Conservation (phyloP, 2,888 invertebrate species). For the Mactromeris polynyma region DNA sequence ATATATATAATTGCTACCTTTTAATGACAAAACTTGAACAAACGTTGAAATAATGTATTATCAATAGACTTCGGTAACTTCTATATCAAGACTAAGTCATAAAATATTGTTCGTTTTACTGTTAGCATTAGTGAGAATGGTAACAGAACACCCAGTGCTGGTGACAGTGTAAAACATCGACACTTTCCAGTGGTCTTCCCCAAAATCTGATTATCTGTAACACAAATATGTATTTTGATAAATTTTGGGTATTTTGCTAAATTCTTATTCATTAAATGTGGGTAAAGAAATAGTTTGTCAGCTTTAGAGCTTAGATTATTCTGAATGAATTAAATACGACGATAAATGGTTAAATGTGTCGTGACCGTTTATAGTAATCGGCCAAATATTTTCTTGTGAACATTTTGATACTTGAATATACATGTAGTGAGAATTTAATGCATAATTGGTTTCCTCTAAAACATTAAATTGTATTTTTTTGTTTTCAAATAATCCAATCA, state of each 20-base stretch:
- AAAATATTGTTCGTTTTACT: conserved; percentile 7
- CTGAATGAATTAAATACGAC: not conserved
- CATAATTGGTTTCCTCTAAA: too few relatives aligned
- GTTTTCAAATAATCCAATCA: too few relatives aligned
- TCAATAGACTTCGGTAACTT: not conserved
- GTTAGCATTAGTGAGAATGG: not conserved
- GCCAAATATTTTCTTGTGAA: not conserved
- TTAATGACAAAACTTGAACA: conserved; percentile 41
- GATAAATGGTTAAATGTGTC: not conserved
- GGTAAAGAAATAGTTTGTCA: not conserved
- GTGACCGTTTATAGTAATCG: not conserved
- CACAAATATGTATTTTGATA: not conserved
- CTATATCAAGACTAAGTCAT: not conserved
- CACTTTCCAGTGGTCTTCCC: not conserved
- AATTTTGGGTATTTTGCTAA: not conserved
- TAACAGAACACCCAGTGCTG: not conserved
- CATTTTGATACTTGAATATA: not conserved
- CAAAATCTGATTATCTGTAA: not conserved
- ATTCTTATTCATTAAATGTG: not conserved
- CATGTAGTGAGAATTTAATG: not conserved
- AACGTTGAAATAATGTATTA: conserved; percentile 32
- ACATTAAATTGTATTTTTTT: too few relatives aligned
- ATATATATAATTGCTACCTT: conserved; percentile 38
- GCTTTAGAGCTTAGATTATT: not conserved
- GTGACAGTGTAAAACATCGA: not conserved